Evolutionary conservation across 2,797 vertebrate species (phyloP).

Genomic region (Aulostomus chinensis): DNA sequence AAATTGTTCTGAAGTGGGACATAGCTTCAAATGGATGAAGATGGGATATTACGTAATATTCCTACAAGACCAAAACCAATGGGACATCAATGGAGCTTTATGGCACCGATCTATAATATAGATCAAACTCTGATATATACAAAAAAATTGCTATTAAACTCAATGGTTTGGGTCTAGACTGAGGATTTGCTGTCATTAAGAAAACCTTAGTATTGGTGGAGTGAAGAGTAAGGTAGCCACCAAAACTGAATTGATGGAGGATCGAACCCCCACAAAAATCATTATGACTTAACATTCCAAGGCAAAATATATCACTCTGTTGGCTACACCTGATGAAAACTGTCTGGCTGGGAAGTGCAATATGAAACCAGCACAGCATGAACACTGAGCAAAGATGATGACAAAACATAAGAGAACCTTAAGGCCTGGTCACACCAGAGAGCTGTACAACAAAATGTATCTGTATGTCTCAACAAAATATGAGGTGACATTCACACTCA

Average conservation of each 20-base stretch:
- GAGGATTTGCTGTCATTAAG: conserved; percentile 11
- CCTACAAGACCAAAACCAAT: conserved; percentile 2
- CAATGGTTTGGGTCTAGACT: conserved; percentile 2
- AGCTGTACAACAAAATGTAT: background rate
- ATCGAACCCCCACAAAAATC: too few species aligned
- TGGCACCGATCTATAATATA: conserved; percentile 15
- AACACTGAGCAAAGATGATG: conserved; percentile 5
- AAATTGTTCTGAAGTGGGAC: conserved; percentile 1
- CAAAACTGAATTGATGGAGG: too few species aligned
- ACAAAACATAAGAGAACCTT: background rate
- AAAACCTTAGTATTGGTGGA: conserved; percentile 24
- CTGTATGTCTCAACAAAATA: background rate
- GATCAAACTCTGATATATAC: conserved; percentile 2
- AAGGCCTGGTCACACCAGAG: conserved; percentile 13
- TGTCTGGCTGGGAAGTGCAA: background rate
- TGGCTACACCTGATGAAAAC: background rate
- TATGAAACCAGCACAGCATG: conserved; percentile 11
- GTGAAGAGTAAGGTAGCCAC: conserved; percentile 23
- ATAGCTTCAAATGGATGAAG: conserved; percentile 5
- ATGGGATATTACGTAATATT: too few species aligned
- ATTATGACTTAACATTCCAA: too few species aligned
- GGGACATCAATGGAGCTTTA: conserved; percentile 3
- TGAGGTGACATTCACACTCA: background rate
- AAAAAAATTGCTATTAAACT: background rate
- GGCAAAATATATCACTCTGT: conserved; percentile 1